Evolutionary conservation across 2,888 invertebrate genomes (phyloP), one percentile per base, ranked within the genome.

Genomic region (Amiota minor): DNA sequence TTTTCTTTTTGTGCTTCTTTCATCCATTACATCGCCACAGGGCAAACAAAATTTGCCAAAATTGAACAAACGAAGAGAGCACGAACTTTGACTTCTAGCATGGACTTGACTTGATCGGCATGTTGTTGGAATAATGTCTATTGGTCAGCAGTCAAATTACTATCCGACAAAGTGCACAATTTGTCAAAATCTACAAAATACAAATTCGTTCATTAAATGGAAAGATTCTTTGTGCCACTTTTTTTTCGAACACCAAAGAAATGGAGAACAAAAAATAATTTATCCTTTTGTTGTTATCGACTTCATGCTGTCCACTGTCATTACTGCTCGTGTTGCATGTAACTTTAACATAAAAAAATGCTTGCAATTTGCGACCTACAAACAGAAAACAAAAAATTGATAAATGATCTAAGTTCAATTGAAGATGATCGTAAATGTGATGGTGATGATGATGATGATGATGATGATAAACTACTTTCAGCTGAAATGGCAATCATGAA

Each of bases 161-260:
- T 78, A 75, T 78, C 72, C 45, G 53, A 74, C 76, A 75, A 77
- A 76, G 67, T 77, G 73, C 75, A 78, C 82, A 84, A 85, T 85
- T 85, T 86, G 83, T 87, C 81, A 85, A 84, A 79, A 71, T 61
- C n/a, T 46, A 59, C 46, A 62, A 61, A 71, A 59, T 67, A 67
- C 50, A 59, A 76, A 73, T 75, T 62, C 74, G 72, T 35, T 35
- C 35, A 35, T 35, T 35, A 35, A 35, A 35, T 35, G 6, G 6
- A 35, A 4, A 6, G 35, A 35, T 35, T 35, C 35, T 35, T 6
- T 6, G 35, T 35, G 35, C 6, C 2, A 6, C 4, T 35, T 35
- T 35, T 35, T 6, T 8, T 35, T 6, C 35, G 35, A 35, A 35
- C 35, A 35, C 6, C 35, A 35, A 8, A 35, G 35, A 35, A 35